Base-by-base conservation (phyloP, 2,888 invertebrate species). In the Microlaimidae sp. region DNA sequence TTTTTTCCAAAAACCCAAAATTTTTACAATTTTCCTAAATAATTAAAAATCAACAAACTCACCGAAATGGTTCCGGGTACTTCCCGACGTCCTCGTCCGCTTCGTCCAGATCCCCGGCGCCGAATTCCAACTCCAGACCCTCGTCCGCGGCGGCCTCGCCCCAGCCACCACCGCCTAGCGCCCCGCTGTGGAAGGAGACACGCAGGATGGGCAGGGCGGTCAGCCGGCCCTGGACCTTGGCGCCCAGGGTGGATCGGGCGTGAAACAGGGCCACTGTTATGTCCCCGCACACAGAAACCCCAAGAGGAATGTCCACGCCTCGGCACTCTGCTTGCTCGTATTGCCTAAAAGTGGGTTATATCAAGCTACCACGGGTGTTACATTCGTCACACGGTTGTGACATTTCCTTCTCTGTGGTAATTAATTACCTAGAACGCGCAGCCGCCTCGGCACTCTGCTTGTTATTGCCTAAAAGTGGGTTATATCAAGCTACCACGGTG, bases 271-370 rank as follows among this genome's bases (percentile, higher is more conserved):
- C 76, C 42, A 93, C 73, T 3, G 82, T 81, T 48, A 92, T 81
- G 72, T 93, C 93, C 1, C 90, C 90, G 48, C 79, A 78, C 19
- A 86, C 83, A 0, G 81, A 82, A 25, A 82, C 77, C 69, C 83
- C 84, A 50, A 87, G 73, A 0, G 83, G 82, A 32, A 89, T 66
- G 32, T 73, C 71, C 29, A 77, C 69, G 49, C 61, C 27, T 19
- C 26, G 59, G 17, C 64, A 64, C 54, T 73, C 73, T 23, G 66
- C 61, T 32, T 64, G 57, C 21, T 65, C 67, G 58, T 65, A 73
- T 25, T 67, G 66, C 70, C 75, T 78, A 72, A 28, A 60, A 55
- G n/a, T n/a, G n/a, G n/a, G n/a, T n/a, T n/a, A n/a, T n/a, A n/a
- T n/a, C n/a, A n/a, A n/a, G n/a, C n/a, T n/a, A n/a, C n/a, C n/a